These are phyloP conservation scores for Drosophila crucigera DNA, from an alignment of 2,888 invertebrate species.

Conservation along the genomic window DNA sequence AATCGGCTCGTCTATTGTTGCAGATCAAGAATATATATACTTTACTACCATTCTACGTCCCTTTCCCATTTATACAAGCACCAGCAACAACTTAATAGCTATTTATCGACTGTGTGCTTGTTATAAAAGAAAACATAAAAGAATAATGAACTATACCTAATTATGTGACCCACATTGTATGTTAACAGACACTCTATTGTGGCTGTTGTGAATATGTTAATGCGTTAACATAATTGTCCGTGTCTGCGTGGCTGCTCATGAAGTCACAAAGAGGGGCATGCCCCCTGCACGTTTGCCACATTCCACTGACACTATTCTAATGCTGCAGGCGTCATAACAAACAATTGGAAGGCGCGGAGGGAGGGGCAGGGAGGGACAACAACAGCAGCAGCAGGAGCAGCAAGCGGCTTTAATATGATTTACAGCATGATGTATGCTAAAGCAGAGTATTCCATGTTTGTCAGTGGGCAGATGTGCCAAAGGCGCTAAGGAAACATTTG, in stretches of 20 bases:
- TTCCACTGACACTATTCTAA: conserved; percentile 75
- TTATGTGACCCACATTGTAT: conserved; percentile 15
- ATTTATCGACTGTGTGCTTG: neutral
- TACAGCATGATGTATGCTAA: conserved; percentile 32
- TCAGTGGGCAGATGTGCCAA: conserved; percentile 57
- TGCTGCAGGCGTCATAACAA: conserved; percentile 47
- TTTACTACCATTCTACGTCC: too few relatives aligned
- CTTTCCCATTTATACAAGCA: neutral
- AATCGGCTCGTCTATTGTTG: neutral
- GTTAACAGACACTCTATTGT: conserved; percentile 9
- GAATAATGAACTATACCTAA: neutral
- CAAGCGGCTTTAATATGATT: conserved; percentile 71
- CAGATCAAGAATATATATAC: neutral
- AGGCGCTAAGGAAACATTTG: conserved; percentile 48
- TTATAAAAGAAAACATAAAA: neutral
- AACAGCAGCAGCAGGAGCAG: conserved; percentile 4
- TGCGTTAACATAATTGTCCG: conserved; percentile 61
- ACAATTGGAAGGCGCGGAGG: neutral
- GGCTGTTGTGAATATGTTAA: conserved; percentile 58
- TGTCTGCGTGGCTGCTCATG: conserved; percentile 19
- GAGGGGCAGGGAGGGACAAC: conserved; percentile 7
- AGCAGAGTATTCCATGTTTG: conserved; percentile 37
- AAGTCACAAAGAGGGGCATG: conserved; percentile 10
- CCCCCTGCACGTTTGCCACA: neutral
- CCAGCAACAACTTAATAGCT: neutral